Conservation (phyloP, 1,140 invertebrate species). For the Paramacrobiotus metropolitanus region DNA sequence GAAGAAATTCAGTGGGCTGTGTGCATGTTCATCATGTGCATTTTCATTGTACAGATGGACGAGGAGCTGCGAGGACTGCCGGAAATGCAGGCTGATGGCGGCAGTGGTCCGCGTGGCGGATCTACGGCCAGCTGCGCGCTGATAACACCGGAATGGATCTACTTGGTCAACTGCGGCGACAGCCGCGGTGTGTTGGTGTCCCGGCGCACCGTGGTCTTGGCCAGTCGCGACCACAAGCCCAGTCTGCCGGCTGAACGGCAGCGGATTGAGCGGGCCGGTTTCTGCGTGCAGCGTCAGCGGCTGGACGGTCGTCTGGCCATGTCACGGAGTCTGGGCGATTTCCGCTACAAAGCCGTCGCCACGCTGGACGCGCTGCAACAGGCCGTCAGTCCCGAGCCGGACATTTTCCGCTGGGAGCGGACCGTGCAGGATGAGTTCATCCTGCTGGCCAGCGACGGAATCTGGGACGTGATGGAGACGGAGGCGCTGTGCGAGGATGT, state of each 20-base stretch:
- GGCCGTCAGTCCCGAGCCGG: constrained; percentile 87
- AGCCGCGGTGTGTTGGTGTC: constrained; percentile 73
- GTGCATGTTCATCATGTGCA: no score
- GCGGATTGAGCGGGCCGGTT: constrained; percentile 81
- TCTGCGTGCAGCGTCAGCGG: constrained; percentile 88
- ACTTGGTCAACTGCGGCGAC: constrained; percentile 65
- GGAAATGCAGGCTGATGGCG: constrained; percentile 53
- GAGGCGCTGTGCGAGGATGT: constrained; percentile 85
- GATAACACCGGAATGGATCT: constrained; percentile 49
- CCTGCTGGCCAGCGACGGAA: constrained; percentile 93
- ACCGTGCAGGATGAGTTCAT: constrained; percentile 68
- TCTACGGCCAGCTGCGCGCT: constrained; percentile 90
- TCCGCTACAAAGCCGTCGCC: constrained; percentile 69
- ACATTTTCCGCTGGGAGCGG: constrained; percentile 64
- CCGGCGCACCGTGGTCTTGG: constrained; percentile 50
- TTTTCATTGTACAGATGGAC: constrained; percentile 50
- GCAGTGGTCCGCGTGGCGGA: constrained; percentile 77
- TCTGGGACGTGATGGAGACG: constrained; percentile 90
- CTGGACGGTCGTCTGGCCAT: constrained; percentile 80
- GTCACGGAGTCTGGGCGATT: constrained; percentile 81
- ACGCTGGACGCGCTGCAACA: constrained; percentile 48
- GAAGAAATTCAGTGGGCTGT: no score
- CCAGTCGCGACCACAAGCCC: constrained; percentile 89
- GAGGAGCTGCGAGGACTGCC: constrained; percentile 58
- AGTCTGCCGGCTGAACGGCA: constrained; percentile 72